Base-by-base conservation (phyloP, 2,888 invertebrate genomes). In the Metallyticus violacea region DNA sequence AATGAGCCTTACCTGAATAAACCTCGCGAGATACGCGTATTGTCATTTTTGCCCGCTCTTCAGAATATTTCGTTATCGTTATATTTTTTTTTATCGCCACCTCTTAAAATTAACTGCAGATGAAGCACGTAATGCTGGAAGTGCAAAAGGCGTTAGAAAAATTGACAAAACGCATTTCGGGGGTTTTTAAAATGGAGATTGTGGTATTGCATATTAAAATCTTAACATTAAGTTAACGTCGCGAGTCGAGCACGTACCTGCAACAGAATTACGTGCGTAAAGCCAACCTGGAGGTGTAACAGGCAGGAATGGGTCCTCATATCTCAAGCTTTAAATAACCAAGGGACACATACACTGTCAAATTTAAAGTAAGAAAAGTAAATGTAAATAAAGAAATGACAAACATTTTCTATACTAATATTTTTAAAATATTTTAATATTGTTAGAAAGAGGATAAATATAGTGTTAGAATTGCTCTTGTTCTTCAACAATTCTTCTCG, bases 151-250 rank as follows among this genome's bases (percentile, higher is more conserved):
- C 40, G 40, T 62, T 62, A 22, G 15, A 62, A n/a, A n/a, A 62
- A 62, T 62, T 62, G 40, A 62, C 40, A 62, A 62, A 62, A 62
- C 40, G 40, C 40, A 15, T 62, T 40, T 40, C 40, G 40, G 40
- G 40, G 40, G 40, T 40, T 40, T 77, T 77, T 6, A 83, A 77
- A 76, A 40, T 83, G 27, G 15, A 77, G 28, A n/a, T n/a, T 27
- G 15, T 83, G 76, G 83, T 28, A 77, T 9, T 77, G 83, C 26
- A 77, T 83, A 83, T 83, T 83, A 83, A 83, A 83, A 83, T 83
- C 83, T 83, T 83, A 83, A 28, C n/a, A n/a, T 27, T 27, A 28
- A 28, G 28, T 83, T 83, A 28, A 28, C 40, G 40, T 62, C 40
- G 15, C 15, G 9, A 22, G 40, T 62, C 15, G 40, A 62, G 9